Conservation (phyloP, 2,888 invertebrate genomes). For the Baronia brevicornis region DNA sequence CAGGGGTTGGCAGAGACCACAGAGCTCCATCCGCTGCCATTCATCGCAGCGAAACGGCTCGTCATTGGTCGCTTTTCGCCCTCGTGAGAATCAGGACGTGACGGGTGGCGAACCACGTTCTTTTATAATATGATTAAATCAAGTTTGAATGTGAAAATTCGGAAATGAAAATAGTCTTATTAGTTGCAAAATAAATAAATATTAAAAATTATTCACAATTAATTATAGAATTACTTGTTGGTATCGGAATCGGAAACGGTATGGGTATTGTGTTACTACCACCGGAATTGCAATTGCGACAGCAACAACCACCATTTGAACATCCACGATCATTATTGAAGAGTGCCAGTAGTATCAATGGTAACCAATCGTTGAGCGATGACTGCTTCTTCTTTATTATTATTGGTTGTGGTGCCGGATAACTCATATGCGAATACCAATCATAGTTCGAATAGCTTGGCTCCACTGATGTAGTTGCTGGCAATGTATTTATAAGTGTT, state of each 20-base stretch:
- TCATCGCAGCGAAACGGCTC: too few relatives aligned
- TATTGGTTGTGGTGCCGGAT: constrained; percentile 23
- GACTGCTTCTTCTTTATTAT: constrained; percentile 33
- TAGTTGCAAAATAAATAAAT: too few relatives aligned
- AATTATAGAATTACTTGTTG: constrained; percentile 35
- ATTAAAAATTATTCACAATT: too few relatives aligned
- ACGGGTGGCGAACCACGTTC: too few relatives aligned
- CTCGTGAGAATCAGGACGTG: too few relatives aligned
- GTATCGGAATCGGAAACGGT: constrained; percentile 42
- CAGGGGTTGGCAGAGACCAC: too few relatives aligned
- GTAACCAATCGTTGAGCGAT: constrained; percentile 31
- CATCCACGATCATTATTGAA: constrained; percentile 27
- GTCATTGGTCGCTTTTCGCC: too few relatives aligned
- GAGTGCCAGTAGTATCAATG: constrained; percentile 36
- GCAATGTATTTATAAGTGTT: constrained; percentile 23
- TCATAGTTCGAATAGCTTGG: constrained; percentile 10
- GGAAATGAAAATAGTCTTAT: too few relatives aligned
- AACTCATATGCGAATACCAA: constrained; percentile 18
- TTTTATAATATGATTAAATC: too few relatives aligned
- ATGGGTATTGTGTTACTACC: constrained; percentile 26
- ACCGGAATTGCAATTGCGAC: constrained; percentile 25
- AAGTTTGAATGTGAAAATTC: too few relatives aligned
- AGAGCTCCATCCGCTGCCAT: too few relatives aligned
- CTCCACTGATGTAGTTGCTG: constrained; percentile 18
- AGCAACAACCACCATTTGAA: constrained; percentile 20